Conservation (phyloP, 2,113 vertebrate genomes). For the Pluvialis apricaria region DNA sequence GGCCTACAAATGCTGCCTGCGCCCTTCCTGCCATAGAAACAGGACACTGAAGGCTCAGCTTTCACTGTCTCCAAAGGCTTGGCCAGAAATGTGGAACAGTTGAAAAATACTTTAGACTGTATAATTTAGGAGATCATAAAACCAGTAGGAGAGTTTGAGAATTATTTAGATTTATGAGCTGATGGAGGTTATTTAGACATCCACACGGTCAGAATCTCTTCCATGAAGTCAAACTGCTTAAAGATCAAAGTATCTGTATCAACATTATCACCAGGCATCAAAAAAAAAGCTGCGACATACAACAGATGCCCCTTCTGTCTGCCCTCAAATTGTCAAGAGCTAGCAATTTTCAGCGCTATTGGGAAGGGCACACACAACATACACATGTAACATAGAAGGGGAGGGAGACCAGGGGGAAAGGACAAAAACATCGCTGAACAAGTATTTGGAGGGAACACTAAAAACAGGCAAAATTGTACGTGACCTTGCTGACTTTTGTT, state of each 20-base stretch:
- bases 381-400: not conserved
- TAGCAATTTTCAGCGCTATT: not conserved
- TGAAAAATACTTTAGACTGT: slow-evolving; percentile 27
- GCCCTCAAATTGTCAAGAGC: not conserved
- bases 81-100: not conserved
- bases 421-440: not conserved
- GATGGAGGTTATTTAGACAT: slow-evolving; percentile 31
- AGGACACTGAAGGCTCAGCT: slow-evolving; percentile 5
- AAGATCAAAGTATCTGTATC: slow-evolving; percentile 57
- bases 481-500: not conserved
- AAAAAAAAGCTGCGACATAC: not conserved
- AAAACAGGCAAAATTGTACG: not conserved
- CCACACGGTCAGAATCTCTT: not conserved
- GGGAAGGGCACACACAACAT: not conserved
- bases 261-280: slow-evolving; percentile 15
- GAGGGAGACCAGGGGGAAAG: not conserved
- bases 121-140: slow-evolving; percentile 51
- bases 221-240: slow-evolving; percentile 19
- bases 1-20: not conserved
- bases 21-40: not conserved
- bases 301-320: slow-evolving; percentile 33
- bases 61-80: not conserved
- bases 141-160: slow-evolving; percentile 25
- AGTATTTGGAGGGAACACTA: not conserved
- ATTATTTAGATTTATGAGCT: slow-evolving; percentile 58